phyloP scores from a whole-genome alignment of 2,888 invertebrate species.

The Hypomecis punctinalis region DNA sequence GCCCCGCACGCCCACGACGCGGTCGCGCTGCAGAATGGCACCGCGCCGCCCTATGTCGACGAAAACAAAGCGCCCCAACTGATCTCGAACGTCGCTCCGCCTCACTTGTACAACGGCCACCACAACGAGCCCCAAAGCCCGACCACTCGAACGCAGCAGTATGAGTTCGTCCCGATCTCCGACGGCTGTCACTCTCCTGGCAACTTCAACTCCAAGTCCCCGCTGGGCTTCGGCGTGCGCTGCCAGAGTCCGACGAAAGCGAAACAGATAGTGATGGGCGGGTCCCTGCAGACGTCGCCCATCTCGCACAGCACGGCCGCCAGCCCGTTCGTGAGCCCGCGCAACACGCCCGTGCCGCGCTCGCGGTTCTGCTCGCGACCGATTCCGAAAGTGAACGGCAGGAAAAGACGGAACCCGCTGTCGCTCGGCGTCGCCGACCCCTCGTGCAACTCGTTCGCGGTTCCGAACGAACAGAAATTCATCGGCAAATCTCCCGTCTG shows the following conservation, averaged over 20 bases:
- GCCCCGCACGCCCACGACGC: slow-evolving; percentile 56
- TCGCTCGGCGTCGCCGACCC: slow-evolving; percentile 66
- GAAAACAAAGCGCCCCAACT: slow-evolving; percentile 56
- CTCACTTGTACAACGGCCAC: slow-evolving; percentile 71
- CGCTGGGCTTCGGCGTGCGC: slow-evolving; percentile 69
- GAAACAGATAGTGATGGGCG: slow-evolving; percentile 69
- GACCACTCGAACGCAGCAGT: slow-evolving; percentile 91
- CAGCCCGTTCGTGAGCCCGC: slow-evolving; percentile 93
- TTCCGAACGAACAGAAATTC: slow-evolving; percentile 78
- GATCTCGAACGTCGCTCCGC: slow-evolving; percentile 52
- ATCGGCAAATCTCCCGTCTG: slow-evolving; percentile 63
- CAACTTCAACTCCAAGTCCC: slow-evolving; percentile 77
- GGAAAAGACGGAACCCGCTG: slow-evolving; percentile 69
- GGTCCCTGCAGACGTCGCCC: slow-evolving; percentile 78
- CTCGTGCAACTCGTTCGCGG: slow-evolving; percentile 72
- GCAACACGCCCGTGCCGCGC: slow-evolving; percentile 90
- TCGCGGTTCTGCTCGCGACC: slow-evolving; percentile 85
- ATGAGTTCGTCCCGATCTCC: slow-evolving; percentile 94
- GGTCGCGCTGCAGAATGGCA: slow-evolving; percentile 64
- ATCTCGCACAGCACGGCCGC: slow-evolving; percentile 87
- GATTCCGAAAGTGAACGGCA: slow-evolving; percentile 73
- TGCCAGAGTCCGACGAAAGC: slow-evolving; percentile 72
- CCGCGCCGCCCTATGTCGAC: slow-evolving; percentile 54
- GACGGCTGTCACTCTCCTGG: slow-evolving; percentile 89
- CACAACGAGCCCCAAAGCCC: slow-evolving; percentile 89